Base-by-base conservation (phyloP, 2,888 invertebrate genomes). In the Zele albiditarsus region DNA sequence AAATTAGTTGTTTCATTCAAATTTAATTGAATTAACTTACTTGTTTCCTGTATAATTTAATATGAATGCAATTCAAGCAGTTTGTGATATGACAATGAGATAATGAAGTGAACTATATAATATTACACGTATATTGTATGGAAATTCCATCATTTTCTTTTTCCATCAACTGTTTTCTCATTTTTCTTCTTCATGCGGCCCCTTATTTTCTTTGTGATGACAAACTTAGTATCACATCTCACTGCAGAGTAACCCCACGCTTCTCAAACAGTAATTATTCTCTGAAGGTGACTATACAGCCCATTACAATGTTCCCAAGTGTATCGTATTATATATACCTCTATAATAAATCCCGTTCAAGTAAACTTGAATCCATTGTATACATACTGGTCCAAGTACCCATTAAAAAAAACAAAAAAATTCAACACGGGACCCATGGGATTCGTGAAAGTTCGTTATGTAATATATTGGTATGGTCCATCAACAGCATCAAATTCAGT, bases 361-460 rank as follows among this genome's bases (percentile, higher is more conserved):
- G 62, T 62, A 28, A 31, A 62, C 31, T 28, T 27, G 27, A 28
- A 62, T 53, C 20, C 10, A 53, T 14, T 28, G 27, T 16, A 20
- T 38, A n/a, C 25, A 42, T n/a, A 68, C 28, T 53, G 33, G 42
- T 8, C 38, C 33, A 68, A 68, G 71, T 71, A 57, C 27, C 58
- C 66, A 66, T 71, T 75, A 60, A 71, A 71, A 71, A 63, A 74
- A 2, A 42, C 2, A 42, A 42, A 42, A 42, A 53, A 20, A 53
- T 8, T 53, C 46, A 38, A 58, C 6, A 66, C 14, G 16, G 5
- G 8, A 62, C 62, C 16, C 31, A 5, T 12, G 62, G 62, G 62
- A 62, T 28, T 2, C 14, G 16, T 12, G 1, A 14, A 62, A 62
- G 53, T 62, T 62, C 8, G 62, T 28, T 62, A n/a, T 16, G 62